Evolutionary conservation across 2,113 vertebrate genomes (phyloP).

Genomic region (Macrotis lagotis): DNA sequence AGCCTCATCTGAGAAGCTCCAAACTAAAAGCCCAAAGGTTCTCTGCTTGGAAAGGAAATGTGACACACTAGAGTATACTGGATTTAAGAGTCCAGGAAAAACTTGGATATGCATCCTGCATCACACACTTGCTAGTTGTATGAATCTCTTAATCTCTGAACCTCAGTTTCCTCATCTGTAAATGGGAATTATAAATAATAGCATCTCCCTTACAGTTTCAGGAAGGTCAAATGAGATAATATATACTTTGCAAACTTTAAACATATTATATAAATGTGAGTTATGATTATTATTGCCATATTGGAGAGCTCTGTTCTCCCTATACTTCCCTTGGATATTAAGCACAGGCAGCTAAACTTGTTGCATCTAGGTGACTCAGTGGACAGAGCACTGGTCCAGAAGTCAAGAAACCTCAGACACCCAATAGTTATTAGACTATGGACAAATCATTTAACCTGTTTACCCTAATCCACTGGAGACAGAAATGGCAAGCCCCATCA

Average conservation of each 20-base stretch:
- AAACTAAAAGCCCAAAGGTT: neutral
- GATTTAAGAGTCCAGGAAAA: neutral
- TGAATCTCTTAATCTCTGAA: neutral
- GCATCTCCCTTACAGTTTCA: neutral
- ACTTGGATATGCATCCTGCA: neutral
- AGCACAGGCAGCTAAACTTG: neutral
- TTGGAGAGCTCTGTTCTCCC: neutral
- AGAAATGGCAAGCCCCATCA: neutral
- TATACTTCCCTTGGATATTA: neutral
- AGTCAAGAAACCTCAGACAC: neutral
- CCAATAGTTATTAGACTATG: neutral
- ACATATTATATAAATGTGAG: neutral
- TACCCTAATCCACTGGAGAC: neutral
- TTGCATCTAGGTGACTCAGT: neutral
- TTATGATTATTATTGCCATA: neutral
- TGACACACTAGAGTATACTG: neutral
- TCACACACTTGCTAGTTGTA: neutral
- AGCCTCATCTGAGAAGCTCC: neutral
- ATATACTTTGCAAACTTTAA: neutral
- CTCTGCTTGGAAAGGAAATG: neutral
- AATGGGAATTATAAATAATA: neutral
- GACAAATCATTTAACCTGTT: neutral
- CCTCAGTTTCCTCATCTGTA: neutral
- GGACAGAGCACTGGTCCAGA: neutral
- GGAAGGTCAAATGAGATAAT: neutral